Percentiles rank a stretch among this genome's conserved stretches.
These are phyloP conservation scores for Xestoiulus laeticollis DNA, from an alignment of 2,888 invertebrate genomes.

Conservation along the genomic window DNA sequence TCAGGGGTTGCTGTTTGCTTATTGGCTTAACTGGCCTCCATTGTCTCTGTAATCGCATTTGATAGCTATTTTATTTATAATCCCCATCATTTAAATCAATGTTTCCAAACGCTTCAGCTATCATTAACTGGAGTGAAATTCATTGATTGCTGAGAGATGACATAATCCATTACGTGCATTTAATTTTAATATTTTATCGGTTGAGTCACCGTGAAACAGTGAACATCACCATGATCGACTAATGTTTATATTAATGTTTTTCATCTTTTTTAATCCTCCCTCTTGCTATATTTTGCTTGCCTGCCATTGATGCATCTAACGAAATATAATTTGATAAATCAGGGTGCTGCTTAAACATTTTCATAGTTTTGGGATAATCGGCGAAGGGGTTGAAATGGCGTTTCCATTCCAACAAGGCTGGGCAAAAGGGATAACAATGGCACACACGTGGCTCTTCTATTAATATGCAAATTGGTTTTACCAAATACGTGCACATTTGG, in stretches of 20 bases:
- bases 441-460: constrained; percentile 7
- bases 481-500: constrained; percentile 39
- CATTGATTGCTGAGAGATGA: not conserved
- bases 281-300: not conserved
- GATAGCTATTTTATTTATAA: constrained; percentile 17
- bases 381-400: constrained; percentile 14
- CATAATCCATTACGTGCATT: constrained; percentile 41
- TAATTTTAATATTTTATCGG: constrained; percentile 35
- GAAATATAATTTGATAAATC: constrained; percentile 39
- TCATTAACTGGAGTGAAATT: constrained; percentile 2
- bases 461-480: constrained; percentile 35
- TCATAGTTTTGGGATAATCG: constrained; percentile 8
- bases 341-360: constrained; percentile 13
- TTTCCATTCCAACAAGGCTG: not conserved
- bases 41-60: constrained; percentile 31
- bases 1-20: not conserved
- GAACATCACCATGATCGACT: constrained; percentile 7
- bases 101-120: not conserved
- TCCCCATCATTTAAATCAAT: constrained; percentile 30
- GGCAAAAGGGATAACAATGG: constrained; percentile 12
- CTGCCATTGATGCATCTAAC: not conserved
- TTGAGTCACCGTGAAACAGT: constrained; percentile 43
- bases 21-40: not conserved
- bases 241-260: constrained; percentile 24
- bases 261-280: not conserved